phyloP scores from a whole-genome alignment of 2,888 invertebrate genomes.

The Drosophila meridiana region DNA sequence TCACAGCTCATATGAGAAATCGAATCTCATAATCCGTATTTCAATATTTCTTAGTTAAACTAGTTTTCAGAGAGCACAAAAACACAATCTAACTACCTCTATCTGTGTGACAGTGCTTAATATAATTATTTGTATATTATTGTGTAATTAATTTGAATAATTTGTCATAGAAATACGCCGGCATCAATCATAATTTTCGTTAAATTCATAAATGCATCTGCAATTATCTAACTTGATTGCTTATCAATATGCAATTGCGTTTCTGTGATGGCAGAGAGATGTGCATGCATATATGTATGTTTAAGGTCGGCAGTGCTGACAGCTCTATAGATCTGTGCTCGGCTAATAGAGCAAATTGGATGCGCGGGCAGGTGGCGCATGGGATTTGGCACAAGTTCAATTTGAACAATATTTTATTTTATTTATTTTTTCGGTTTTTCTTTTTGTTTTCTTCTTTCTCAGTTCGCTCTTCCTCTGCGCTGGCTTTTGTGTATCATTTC shows the following conservation, averaged over 20 bases:
- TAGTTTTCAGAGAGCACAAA: no score
- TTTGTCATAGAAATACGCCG: neutral
- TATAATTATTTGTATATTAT: neutral
- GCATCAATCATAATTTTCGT: neutral
- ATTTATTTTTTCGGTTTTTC: constrained; percentile 15
- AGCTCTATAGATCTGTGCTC: constrained; percentile 12
- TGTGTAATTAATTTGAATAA: neutral
- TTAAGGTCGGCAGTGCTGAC: constrained; percentile 16
- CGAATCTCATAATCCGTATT: no score
- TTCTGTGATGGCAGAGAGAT: neutral
- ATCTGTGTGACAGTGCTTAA: neutral
- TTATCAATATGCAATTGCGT: neutral
- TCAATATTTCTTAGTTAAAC: no score
- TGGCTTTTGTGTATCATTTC: constrained; percentile 61
- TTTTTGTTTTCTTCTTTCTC: constrained; percentile 9
- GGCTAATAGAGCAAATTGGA: constrained; percentile 45
- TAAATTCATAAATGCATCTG: neutral
- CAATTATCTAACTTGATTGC: constrained; percentile 3
- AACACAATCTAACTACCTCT: neutral
- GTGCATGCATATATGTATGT: neutral
- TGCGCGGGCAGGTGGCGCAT: constrained; percentile 61
- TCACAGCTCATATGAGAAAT: no score
- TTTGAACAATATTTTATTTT: constrained; percentile 56
- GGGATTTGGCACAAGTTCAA: constrained; percentile 83
- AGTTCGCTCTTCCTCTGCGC: constrained; percentile 48